These are phyloP conservation scores for Ormia ochracea DNA, from an alignment of 2,888 invertebrate genomes.

Conservation along the genomic window DNA sequence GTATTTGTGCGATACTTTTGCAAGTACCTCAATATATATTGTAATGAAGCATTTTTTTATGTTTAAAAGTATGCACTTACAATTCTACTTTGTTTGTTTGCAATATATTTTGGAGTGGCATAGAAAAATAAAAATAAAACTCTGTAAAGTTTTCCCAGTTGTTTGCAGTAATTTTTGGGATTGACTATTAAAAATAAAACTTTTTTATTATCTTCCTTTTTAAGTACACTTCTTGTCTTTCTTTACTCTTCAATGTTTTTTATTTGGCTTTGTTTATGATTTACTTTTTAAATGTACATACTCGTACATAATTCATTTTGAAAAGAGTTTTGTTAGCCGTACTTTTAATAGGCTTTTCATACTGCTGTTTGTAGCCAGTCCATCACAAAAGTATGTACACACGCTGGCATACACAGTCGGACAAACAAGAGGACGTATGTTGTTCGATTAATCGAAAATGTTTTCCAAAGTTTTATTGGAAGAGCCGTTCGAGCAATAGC, in stretches of 20 bases:
- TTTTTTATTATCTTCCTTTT: conserved; percentile 39
- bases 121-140: conserved; percentile 21
- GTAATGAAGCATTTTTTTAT: conserved; percentile 55
- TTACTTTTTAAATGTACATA: too few species aligned
- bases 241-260: conserved; percentile 17
- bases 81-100: conserved; percentile 38
- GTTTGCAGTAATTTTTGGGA: conserved; percentile 5
- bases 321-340: conserved; percentile 25
- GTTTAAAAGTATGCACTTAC: conserved; percentile 38
- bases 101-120: conserved; percentile 33
- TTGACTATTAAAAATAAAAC: conserved; percentile 44
- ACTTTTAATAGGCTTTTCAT: conserved; percentile 26
- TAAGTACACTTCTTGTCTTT: conserved; percentile 50
- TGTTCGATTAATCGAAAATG: too few species aligned
- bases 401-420: too few species aligned
- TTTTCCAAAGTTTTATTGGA: too few species aligned
- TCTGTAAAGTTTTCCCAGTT: conserved; percentile 28
- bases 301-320: background rate
- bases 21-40: conserved; percentile 44
- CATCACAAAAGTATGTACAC: too few species aligned
- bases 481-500: too few species aligned
- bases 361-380: background rate
- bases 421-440: too few species aligned
- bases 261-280: background rate
- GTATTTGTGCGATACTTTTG: conserved; percentile 21